Evolutionary conservation across 2,797 vertebrate species (phyloP).

Genomic region (Chelidonichthys spinosus): DNA sequence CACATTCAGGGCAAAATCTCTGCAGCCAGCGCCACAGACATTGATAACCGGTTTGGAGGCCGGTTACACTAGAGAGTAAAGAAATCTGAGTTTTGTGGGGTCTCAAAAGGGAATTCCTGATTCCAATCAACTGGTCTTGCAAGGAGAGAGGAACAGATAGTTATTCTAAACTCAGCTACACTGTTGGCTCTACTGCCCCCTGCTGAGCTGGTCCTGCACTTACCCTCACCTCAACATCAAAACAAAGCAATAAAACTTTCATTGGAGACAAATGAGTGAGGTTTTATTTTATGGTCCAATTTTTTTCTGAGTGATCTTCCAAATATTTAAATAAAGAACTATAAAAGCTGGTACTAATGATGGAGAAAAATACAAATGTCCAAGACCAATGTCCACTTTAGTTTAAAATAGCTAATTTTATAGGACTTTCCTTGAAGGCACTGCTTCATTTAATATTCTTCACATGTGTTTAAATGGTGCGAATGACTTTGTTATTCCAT

Average conservation of each 20-base stretch:
- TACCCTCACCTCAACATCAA: constrained; percentile 9
- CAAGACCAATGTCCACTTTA: no score
- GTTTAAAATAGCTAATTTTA: not conserved
- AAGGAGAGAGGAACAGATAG: not conserved
- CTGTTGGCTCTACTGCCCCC: constrained; percentile 63
- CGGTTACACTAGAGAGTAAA: not conserved
- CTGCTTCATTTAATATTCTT: not conserved
- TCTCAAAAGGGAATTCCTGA: constrained; percentile 2
- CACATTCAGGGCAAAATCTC: constrained; percentile 4
- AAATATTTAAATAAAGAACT: not conserved
- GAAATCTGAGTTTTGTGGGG: not conserved
- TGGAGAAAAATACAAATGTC: not conserved
- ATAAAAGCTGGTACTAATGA: not conserved
- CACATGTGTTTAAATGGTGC: not conserved
- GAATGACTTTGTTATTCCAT: not conserved
- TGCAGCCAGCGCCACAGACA: not conserved
- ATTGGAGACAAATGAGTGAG: not conserved
- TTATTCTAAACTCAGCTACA: constrained; percentile 9
- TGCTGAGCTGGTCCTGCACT: constrained; percentile 46
- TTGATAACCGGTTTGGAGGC: not conserved
- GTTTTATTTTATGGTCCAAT: not conserved
- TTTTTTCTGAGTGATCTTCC: not conserved
- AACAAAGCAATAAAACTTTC: not conserved
- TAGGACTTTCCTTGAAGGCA: not conserved
- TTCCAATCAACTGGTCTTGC: constrained; percentile 4